These are phyloP conservation scores for Acanthurus leucopareius DNA, from an alignment of 2,797 vertebrate species.

Conservation along the genomic window DNA sequence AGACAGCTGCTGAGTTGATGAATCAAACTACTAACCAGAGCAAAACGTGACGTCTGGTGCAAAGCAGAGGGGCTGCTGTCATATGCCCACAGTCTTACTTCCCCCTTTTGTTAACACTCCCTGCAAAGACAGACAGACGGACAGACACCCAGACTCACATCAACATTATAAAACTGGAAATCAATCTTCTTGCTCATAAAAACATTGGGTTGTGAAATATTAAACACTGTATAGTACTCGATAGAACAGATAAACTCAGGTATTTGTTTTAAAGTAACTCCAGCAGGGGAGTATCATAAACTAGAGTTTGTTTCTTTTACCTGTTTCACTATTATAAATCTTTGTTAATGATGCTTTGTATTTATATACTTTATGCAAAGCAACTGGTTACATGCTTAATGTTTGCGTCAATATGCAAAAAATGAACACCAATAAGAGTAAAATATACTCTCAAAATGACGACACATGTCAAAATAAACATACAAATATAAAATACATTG, in stretches of 20 bases:
- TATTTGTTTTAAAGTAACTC: neutral
- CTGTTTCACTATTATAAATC: too few relatives aligned
- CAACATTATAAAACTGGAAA: neutral
- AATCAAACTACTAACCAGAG: constrained; percentile 15
- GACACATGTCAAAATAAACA: too few relatives aligned
- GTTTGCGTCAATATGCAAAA: too few relatives aligned
- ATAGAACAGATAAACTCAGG: neutral
- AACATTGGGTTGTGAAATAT: neutral
- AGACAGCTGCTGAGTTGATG: constrained; percentile 43
- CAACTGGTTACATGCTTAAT: neutral
- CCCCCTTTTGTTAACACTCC: neutral
- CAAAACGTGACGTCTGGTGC: constrained; percentile 12
- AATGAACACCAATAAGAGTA: too few relatives aligned
- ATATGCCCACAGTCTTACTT: constrained; percentile 20
- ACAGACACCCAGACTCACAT: neutral
- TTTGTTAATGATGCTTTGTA: neutral
- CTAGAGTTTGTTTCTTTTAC: neutral
- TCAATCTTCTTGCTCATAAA: neutral
- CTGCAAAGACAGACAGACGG: too few relatives aligned
- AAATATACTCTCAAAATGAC: too few relatives aligned
- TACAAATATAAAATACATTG: too few relatives aligned
- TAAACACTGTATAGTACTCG: neutral
- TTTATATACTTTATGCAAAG: neutral
- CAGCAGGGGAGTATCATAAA: neutral
- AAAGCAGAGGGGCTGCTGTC: constrained; percentile 5